Base-by-base conservation (phyloP, 2,888 invertebrate species). In the Melipona beecheii region DNA sequence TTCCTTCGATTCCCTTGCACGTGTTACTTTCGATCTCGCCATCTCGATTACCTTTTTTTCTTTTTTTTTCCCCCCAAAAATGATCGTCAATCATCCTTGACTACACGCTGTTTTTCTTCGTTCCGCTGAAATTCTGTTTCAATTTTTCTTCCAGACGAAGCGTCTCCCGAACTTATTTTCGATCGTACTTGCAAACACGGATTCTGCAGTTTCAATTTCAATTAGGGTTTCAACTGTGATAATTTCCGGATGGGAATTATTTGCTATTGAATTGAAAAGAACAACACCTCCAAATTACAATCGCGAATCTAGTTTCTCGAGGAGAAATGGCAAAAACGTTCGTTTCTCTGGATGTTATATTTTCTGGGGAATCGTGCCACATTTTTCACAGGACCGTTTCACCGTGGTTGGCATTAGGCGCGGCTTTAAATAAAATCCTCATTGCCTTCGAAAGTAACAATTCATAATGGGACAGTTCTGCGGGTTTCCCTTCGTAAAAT, bases 401-500 rank as follows among this genome's bases (percentile, higher is more conserved):
- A 0, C 5, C 49, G 21, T 27, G 58, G 43, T 76, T 21, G 15
- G 24, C 43, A 64, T 24, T 64, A 27, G 6, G 43, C 27, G 36
- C n/a, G 21, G 9, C 21, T 11, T 36, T 64, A 17, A 31, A 60
- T 71, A 49, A 71, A 71, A 52, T 72, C 21, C 50, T 71, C 49
- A 56, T 73, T 69, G 64, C 71, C 43, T 50, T 43, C 49, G 13
- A 43, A 50, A 73, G 56, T 69, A 78, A 78, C 73, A 69, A 73
- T 73, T 43, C 68, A 52, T 31, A 68, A 64, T 62, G 27, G 64
- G 60, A 62, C 56, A 56, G 54, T 54, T 27, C 17, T 62, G 78
- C 43, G 49, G 50, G 43, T 49, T 68, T 19, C 36, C 24, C 56
- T 56, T 78, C 69, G 49, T 82, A 79, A 82, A 75, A 79, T 82